Percentiles rank a stretch among this genome's conserved stretches.
Evolutionary conservation across 2,797 vertebrate genomes (phyloP).

Genomic region (Taenioides sp.): DNA sequence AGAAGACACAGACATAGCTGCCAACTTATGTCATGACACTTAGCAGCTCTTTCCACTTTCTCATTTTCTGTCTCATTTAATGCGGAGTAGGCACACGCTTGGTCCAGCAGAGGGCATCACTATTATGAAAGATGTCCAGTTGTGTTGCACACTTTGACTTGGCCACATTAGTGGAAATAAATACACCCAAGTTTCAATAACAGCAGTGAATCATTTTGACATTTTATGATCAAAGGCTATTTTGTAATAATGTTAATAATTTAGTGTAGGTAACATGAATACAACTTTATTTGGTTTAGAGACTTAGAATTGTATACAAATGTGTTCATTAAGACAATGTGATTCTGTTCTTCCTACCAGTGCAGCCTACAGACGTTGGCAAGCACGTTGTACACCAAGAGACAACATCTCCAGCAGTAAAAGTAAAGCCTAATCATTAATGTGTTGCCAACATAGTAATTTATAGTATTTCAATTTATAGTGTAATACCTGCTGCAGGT

Average conservation of each 20-base stretch:
- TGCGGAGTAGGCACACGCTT: neutral
- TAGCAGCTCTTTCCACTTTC: slow-evolving; percentile 44
- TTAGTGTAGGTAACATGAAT: neutral
- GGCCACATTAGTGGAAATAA: slow-evolving; percentile 1
- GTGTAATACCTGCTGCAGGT: neutral
- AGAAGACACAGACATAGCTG: slow-evolving; percentile 34
- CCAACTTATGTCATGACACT: slow-evolving; percentile 52
- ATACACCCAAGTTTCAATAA: neutral
- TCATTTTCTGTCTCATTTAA: slow-evolving; percentile 37
- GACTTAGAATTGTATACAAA: neutral
- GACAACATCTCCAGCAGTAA: neutral
- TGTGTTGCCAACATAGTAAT: neutral
- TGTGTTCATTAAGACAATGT: neutral
- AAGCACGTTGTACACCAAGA: neutral
- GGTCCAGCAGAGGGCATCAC: slow-evolving; percentile 70
- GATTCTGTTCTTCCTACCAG: too few species aligned
- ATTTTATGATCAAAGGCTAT: neutral
- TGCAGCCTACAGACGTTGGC: too few species aligned
- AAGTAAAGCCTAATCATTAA: neutral
- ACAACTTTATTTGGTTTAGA: neutral
- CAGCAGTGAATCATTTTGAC: neutral
- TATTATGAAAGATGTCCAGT: slow-evolving; percentile 18
- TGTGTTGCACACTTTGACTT: neutral
- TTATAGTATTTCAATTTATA: neutral
- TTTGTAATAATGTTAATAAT: neutral